Conservation (phyloP, 2,113 vertebrate genomes). For the Cariama cristata region DNA sequence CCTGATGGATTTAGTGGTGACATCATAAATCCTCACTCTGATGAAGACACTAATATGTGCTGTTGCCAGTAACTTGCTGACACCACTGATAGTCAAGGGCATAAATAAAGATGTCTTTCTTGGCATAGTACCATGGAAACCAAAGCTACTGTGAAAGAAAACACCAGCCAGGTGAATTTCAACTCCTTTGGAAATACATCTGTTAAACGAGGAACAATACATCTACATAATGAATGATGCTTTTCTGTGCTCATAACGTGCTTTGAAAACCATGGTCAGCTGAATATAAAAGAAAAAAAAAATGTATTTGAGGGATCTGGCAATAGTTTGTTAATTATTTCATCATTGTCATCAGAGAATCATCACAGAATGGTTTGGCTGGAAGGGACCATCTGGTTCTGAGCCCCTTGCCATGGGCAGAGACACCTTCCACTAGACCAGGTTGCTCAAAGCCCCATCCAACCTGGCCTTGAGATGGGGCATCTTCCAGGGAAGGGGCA, state of each 20-base stretch:
- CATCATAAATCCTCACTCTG: conserved; percentile 59
- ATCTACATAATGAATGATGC: not conserved
- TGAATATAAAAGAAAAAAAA: not conserved
- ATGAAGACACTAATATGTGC: conserved; percentile 35
- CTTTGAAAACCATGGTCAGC: not conserved
- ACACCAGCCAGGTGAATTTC: conserved; percentile 38
- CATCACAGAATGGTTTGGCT: too few species aligned
- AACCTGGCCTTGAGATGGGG: too few species aligned
- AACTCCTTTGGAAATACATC: conserved; percentile 2
- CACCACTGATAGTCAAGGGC: conserved; percentile 15
- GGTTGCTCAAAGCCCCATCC: too few species aligned
- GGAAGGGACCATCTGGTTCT: too few species aligned
- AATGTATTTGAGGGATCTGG: not conserved
- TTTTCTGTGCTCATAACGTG: fast-evolving
- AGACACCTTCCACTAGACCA: too few species aligned
- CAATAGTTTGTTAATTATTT: not conserved
- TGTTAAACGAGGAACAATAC: not conserved
- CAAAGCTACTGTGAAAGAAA: conserved; percentile 57
- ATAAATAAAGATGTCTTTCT: conserved; percentile 63
- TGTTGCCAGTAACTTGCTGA: conserved; percentile 58
- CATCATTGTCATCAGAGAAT: too few species aligned
- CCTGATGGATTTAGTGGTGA: conserved; percentile 45
- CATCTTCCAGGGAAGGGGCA: too few species aligned
- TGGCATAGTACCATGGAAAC: conserved; percentile 45
- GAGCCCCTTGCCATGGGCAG: too few species aligned